Percentiles rank a stretch among this genome's conserved stretches.
Evolutionary conservation across 1,140 invertebrate species (phyloP).

Genomic region (Bilobella aurantiaca): DNA sequence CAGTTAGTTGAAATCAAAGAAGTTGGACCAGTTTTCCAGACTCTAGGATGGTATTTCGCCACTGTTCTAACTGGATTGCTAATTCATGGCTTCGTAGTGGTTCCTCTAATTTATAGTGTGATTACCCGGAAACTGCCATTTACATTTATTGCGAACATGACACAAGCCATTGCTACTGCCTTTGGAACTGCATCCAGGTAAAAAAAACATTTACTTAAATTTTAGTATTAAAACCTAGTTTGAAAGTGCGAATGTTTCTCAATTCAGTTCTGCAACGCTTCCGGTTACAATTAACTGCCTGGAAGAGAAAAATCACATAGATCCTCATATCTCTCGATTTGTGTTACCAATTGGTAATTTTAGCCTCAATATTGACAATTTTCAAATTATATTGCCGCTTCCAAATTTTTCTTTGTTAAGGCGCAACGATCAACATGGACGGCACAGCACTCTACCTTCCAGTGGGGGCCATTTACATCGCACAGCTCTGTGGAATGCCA

Average conservation of each 20-base stretch:
- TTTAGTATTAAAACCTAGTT: neutral
- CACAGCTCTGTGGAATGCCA: conserved; percentile 52
- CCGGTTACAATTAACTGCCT: conserved; percentile 54
- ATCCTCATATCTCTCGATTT: conserved; percentile 53
- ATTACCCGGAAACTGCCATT: conserved; percentile 42
- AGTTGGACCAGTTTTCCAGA: conserved; percentile 28
- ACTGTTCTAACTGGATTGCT: conserved; percentile 42
- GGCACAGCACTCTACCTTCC: conserved; percentile 50
- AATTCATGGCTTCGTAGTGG: conserved; percentile 42
- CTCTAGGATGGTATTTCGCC: conserved; percentile 46
- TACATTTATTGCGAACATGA: conserved; percentile 41
- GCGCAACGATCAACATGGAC: conserved; percentile 43
- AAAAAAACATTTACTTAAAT: too few species aligned
- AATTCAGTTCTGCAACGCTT: conserved; percentile 49
- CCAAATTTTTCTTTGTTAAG: neutral
- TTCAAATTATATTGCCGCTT: neutral
- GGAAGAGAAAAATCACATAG: conserved; percentile 51
- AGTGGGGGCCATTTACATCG: conserved; percentile 58
- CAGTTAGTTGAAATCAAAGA: conserved; percentile 46
- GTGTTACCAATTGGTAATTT: conserved; percentile 54
- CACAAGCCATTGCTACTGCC: conserved; percentile 44
- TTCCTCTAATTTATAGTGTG: conserved; percentile 42
- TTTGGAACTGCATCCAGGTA: conserved; percentile 41
- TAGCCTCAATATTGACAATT: conserved; percentile 39
- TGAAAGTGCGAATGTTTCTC: neutral